Base-by-base conservation (phyloP, 2,113 vertebrate species). In the Hyaena hyaena region DNA sequence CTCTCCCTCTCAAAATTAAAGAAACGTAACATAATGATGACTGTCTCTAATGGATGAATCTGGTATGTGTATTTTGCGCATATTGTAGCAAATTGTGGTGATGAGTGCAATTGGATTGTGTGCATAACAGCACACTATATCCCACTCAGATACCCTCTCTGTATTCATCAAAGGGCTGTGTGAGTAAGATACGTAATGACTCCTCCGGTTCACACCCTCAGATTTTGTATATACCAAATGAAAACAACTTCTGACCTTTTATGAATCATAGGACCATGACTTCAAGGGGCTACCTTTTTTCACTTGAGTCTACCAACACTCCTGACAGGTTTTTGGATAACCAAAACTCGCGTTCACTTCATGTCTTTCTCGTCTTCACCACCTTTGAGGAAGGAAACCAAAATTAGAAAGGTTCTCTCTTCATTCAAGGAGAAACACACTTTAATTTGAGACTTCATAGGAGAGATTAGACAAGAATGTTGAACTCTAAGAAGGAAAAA, bases 301-400 rank as follows among this genome's bases (percentile, higher is more conserved):
- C 98, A 98, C 98, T 99, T 99, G 66, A 99, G 97, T n/a, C 98
- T 98, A 1, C 89, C 10, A 0, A 99, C 99, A 95, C 99, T 99
- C 61, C 99, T 99, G 5, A 99, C 99, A 94, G 99, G 98, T 98
- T 99, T 99, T 93, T 99, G 99, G 97, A 99, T 99, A 96, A 99
- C 98, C 95, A 99, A 96, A 82, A 99, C 99, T 98, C 98, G 99
- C 61, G 99, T 98, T 97, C 99, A 99, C 98, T 99, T 99, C 97
- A 99, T 99, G 97, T 99, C 99, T 98, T 99, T 97, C 99, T 99
- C 99, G 99, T 99, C 98, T 99, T 99, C 97, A 99, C 99, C 97
- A 99, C 99, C 99, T 99, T 99, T 99, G 77, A 99, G 96, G 71
- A 98, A 98, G 71, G 98, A 82, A 98, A 90, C 53, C 66, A 80